These are phyloP conservation scores for Nephrotoma flavescens DNA, from an alignment of 2,888 invertebrate genomes.

Conservation along the genomic window DNA sequence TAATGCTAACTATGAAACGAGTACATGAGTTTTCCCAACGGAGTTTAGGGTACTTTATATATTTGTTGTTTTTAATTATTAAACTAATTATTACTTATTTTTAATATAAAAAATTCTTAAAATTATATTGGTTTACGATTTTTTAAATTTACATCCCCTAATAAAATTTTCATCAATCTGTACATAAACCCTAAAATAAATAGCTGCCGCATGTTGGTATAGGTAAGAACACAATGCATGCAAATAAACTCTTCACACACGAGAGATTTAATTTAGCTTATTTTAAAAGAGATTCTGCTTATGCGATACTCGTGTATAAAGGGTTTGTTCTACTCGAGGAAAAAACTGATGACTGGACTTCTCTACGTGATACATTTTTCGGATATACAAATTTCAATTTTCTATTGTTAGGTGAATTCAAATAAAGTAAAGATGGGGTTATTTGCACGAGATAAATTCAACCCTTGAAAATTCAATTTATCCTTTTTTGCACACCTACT, in stretches of 20 bases:
- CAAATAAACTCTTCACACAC: neutral
- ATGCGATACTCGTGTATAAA: neutral
- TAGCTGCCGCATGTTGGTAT: neutral
- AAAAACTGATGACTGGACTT: neutral
- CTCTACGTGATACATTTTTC: neutral
- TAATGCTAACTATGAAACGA: neutral
- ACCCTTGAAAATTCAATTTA: neutral
- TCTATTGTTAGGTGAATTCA: neutral
- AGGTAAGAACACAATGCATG: neutral
- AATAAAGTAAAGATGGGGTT: neutral
- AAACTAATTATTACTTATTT: neutral
- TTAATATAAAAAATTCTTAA: neutral
- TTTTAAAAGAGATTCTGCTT: neutral
- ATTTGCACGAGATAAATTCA: neutral
- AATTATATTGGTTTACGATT: neutral
- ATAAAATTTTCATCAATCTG: neutral
- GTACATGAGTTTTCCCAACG: neutral
- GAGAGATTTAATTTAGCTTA: neutral
- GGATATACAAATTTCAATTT: neutral
- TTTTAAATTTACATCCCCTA: neutral
- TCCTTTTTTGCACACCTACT: neutral
- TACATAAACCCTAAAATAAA: neutral
- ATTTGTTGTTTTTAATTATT: neutral
- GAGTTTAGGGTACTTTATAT: neutral
- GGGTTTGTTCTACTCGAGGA: neutral